phyloP scores from a whole-genome alignment of 2,888 invertebrate species.

The Yponomeuta plumbellus region DNA sequence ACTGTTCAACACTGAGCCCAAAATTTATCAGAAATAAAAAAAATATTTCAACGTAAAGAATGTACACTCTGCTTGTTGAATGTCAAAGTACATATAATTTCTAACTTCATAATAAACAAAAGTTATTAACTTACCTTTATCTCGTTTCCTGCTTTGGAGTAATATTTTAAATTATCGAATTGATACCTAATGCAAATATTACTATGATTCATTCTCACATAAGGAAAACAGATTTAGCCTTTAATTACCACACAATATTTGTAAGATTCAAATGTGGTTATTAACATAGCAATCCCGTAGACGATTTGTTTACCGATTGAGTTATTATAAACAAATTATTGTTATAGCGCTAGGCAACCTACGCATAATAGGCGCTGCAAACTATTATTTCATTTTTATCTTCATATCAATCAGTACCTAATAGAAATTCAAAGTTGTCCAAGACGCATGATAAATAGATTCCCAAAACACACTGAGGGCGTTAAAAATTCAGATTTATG shows the following conservation, averaged over 20 bases:
- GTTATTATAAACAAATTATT: constrained; percentile 14
- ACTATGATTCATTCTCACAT: background rate
- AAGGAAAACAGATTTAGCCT: background rate
- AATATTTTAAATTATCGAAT: background rate
- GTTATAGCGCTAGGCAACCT: constrained; percentile 11
- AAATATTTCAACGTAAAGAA: too few relatives aligned
- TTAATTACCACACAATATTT: background rate
- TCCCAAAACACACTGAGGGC: background rate
- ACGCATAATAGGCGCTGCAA: constrained; percentile 1
- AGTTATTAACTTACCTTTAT: background rate
- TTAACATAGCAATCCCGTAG: background rate
- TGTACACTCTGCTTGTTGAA: too few relatives aligned
- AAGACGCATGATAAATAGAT: background rate
- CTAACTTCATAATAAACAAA: background rate
- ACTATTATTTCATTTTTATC: constrained; percentile 11
- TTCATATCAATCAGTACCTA: constrained; percentile 5
- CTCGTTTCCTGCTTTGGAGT: background rate
- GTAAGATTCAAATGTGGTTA: background rate
- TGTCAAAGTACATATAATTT: too few relatives aligned
- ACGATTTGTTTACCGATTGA: constrained; percentile 8
- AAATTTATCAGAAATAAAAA: too few relatives aligned
- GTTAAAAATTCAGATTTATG: background rate
- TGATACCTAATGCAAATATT: background rate
- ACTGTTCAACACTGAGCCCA: too few relatives aligned
- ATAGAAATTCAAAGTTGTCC: constrained; percentile 1